Evolutionary conservation across 2,888 invertebrate species (phyloP).

Genomic region (Scotopteryx bipunctaria): DNA sequence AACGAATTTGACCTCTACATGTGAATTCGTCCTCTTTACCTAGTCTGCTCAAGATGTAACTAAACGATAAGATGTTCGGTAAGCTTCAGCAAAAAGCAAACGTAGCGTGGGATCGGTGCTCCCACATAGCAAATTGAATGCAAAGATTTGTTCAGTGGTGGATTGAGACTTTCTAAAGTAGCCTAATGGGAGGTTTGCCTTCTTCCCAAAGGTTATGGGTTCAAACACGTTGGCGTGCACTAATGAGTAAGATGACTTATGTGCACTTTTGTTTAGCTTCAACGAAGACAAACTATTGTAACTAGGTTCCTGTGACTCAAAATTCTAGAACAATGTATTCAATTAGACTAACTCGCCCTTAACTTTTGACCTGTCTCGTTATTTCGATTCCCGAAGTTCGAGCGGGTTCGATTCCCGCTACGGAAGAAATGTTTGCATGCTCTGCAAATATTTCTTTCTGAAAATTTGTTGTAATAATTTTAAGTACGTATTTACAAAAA

Average conservation of each 20-base stretch:
- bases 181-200: slow-evolving; percentile 21
- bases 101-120: background rate
- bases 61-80: background rate
- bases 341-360: background rate
- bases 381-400: no score
- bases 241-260: slow-evolving; percentile 31
- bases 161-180: slow-evolving; percentile 26
- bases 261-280: slow-evolving; percentile 27
- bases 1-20: no score
- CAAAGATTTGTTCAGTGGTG: slow-evolving; percentile 9
- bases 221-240: slow-evolving; percentile 29
- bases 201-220: slow-evolving; percentile 24
- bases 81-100: background rate
- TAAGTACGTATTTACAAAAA: no score
- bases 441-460: no score
- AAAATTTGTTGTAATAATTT: no score
- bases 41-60: background rate
- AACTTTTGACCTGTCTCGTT: slow-evolving; percentile 9
- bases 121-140: slow-evolving; percentile 9
- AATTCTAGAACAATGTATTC: slow-evolving; percentile 2
- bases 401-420: no score
- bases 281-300: slow-evolving; percentile 33
- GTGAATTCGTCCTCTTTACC: background rate
- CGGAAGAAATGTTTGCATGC: no score
- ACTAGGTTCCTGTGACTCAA: slow-evolving; percentile 36